Evolutionary conservation across 2,888 invertebrate genomes (phyloP).

Genomic region (Choreutis nemorana): DNA sequence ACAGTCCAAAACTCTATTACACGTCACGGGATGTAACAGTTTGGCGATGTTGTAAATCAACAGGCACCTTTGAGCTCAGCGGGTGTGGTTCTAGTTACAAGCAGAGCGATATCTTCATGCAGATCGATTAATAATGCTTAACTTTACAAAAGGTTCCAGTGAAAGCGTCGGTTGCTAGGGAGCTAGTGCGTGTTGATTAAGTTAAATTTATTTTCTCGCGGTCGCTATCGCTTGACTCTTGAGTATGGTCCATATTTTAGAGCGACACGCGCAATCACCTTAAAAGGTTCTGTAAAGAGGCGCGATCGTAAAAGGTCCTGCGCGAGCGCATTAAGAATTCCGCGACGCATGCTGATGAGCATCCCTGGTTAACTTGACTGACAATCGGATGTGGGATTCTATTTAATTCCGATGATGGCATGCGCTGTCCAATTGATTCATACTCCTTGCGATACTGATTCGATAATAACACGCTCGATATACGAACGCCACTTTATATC

Average conservation of each 20-base stretch:
- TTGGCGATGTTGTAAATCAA: conserved; percentile 47
- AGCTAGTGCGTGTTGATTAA: too few species aligned
- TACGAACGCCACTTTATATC: too few species aligned
- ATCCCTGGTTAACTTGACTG: conserved; percentile 15
- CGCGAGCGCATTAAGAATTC: conserved; percentile 19
- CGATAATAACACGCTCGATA: too few species aligned
- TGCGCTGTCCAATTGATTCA: too few species aligned
- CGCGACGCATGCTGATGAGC: conserved; percentile 18
- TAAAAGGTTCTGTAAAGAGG: conserved; percentile 26
- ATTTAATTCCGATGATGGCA: conserved; percentile 14
- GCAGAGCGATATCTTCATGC: conserved; percentile 2
- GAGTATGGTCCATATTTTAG: conserved; percentile 20
- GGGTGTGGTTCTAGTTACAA: conserved; percentile 6
- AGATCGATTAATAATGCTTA: too few species aligned
- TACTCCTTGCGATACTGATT: too few species aligned
- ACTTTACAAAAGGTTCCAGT: too few species aligned
- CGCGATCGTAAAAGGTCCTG: conserved; percentile 26
- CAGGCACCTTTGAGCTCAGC: conserved; percentile 25
- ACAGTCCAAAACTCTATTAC: conserved; percentile 15
- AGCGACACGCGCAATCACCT: conserved; percentile 28
- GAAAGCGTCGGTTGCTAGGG: too few species aligned
- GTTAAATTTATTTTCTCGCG: conserved; percentile 11
- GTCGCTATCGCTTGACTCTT: conserved; percentile 21
- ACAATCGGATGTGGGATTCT: conserved; percentile 18
- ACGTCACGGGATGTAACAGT: conserved; percentile 23